These are phyloP conservation scores for Ianthella basta DNA, from an alignment of 37 sponge, comb jelly and placozoan species.

Conservation along the genomic window DNA sequence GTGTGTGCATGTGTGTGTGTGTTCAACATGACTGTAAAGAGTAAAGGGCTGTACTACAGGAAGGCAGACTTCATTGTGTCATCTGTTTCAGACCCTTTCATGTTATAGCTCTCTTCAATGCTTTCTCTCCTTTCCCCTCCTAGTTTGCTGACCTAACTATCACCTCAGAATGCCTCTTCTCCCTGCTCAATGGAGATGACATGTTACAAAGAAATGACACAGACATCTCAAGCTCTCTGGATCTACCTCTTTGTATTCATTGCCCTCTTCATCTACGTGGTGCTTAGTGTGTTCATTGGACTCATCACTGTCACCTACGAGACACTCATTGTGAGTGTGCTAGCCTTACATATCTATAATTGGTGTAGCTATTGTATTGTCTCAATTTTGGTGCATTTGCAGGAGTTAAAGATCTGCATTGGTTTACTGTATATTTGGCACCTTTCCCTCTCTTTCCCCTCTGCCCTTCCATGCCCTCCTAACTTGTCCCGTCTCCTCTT, in stretches of 20 bases:
- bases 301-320: constrained; percentile 95
- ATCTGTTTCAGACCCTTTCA: no score
- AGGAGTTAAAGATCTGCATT: no score
- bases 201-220: constrained; percentile 87
- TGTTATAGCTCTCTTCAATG: no score
- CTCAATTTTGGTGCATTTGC: neutral
- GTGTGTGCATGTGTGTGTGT: constrained; percentile 32
- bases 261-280: constrained; percentile 96
- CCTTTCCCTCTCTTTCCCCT: no score
- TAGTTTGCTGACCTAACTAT: constrained; percentile 77
- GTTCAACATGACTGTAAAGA: no score
- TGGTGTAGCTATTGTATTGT: neutral
- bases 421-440: no score
- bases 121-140: neutral
- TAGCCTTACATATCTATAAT: no score
- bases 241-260: constrained; percentile 96
- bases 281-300: constrained; percentile 93
- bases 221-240: constrained; percentile 47
- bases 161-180: constrained; percentile 92
- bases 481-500: no score
- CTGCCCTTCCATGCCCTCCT: no score
- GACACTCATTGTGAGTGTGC: constrained; percentile 81
- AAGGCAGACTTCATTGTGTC: no score
- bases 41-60: no score
- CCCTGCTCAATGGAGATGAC: constrained; percentile 98